Conservation (phyloP, 2,797 vertebrate genomes). For the Chrosomus eos region DNA sequence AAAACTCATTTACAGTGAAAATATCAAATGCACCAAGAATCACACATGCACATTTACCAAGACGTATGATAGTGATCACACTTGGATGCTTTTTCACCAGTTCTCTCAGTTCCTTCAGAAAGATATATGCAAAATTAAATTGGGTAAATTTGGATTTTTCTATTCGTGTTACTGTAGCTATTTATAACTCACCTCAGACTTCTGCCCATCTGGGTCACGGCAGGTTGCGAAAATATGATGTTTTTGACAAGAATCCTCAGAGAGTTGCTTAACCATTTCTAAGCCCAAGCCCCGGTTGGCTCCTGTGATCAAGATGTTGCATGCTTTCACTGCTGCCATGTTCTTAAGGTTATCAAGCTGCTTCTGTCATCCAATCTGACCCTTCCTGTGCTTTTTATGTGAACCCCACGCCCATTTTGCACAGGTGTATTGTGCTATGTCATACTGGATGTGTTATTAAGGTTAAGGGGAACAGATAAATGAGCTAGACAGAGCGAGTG, state of each 20-base stretch:
- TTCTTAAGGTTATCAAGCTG: background rate
- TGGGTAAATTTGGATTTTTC: background rate
- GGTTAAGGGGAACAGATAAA: background rate
- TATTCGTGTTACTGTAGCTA: background rate
- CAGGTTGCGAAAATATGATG: constrained; percentile 68
- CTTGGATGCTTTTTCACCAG: constrained; percentile 24
- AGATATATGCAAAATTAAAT: background rate
- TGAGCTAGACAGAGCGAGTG: background rate
- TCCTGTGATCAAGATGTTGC: constrained; percentile 70
- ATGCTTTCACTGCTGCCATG: constrained; percentile 40
- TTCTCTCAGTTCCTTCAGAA: constrained; percentile 18
- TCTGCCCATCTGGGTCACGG: constrained; percentile 66
- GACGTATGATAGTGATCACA: constrained; percentile 16
- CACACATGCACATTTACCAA: constrained; percentile 9
- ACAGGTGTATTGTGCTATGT: background rate
- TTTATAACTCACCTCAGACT: constrained; percentile 63
- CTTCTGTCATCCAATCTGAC: background rate
- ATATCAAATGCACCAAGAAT: background rate
- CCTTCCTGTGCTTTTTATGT: background rate
- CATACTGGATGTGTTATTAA: background rate
- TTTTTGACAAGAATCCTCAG: constrained; percentile 43
- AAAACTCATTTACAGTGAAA: background rate
- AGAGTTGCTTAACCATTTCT: constrained; percentile 67
- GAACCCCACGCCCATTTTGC: background rate
- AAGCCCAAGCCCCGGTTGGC: constrained; percentile 73